Evolutionary conservation across 2,113 vertebrate genomes (phyloP), one percentile per base, ranked within the genome.

Genomic region (Zeus faber): DNA sequence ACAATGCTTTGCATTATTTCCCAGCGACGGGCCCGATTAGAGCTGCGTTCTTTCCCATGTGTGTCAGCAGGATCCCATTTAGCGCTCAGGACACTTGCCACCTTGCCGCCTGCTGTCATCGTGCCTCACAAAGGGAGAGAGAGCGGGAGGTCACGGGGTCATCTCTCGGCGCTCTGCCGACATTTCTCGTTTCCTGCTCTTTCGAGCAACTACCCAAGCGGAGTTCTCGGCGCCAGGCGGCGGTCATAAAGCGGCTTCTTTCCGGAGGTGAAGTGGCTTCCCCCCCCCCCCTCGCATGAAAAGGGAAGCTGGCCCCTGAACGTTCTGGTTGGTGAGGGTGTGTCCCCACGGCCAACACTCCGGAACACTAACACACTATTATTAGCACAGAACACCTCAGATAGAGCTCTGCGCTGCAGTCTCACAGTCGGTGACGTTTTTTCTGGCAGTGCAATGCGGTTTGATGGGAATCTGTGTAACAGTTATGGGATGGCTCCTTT

Each of bases 1-100:
- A 89, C 85, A 89, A 88, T 85, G 86, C 79, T 51, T 22, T 63
- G 78, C 74, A 83, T 87, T 89, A 88, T 88, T 79, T 86, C 66
- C 65, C 71, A 67, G 79, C 80, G 67, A 72, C 10, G n/a, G 70
- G 71, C 65, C 78, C 73, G 81, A 86, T 84, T 72, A 87, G 73
- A 71, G 74, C 75, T 74, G 83, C 80, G 76, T 81, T 85, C 84
- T 85, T 87, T 87, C 65, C 79, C 73, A 74, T 79, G 67, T 60
- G 55, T 83, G 86, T 88, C 83, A 86, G 79, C 85, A 70, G 67
- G 66, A 79, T 72, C 70, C 70, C 56, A 70, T 80, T 81, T 70
- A 59, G 58, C 56, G 69, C 70, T 39, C 64, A 61, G 77, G 69
- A 72, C 79, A 76, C 84, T 73, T 87, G n/a, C n/a, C n/a, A n/a